Evolutionary conservation across 2,113 vertebrate genomes (phyloP).

Genomic region (Oryzias javanicus): DNA sequence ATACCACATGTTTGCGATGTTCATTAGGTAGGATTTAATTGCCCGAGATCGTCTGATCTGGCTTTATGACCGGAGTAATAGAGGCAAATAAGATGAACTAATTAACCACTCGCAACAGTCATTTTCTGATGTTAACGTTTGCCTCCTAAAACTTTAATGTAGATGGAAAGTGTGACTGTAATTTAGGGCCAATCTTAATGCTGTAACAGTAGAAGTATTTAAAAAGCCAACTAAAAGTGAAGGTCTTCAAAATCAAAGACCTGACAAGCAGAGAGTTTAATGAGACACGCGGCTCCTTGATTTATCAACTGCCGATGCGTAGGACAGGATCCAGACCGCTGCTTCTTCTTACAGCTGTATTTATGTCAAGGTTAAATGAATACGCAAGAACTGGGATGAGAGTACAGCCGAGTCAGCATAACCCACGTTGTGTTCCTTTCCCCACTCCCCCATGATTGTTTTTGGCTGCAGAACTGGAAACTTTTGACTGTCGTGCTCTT

Average conservation of each 20-base stretch:
- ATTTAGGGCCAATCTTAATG: no score
- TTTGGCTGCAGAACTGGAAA: constrained; percentile 51
- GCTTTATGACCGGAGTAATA: constrained; percentile 5
- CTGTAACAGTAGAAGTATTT: no score
- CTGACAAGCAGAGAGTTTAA: neutral
- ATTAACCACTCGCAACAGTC: no score
- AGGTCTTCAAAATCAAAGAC: neutral
- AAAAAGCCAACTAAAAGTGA: no score
- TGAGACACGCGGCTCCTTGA: neutral
- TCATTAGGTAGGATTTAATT: constrained; percentile 18
- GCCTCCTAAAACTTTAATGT: no score
- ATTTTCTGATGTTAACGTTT: no score
- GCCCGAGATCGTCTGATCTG: neutral
- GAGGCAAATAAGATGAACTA: neutral
- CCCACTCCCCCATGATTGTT: constrained; percentile 47
- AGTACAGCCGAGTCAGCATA: constrained; percentile 67
- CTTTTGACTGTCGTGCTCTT: constrained; percentile 53
- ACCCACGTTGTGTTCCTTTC: constrained; percentile 40
- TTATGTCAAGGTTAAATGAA: constrained; percentile 33
- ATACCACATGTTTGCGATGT: constrained; percentile 35
- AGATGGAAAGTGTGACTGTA: no score
- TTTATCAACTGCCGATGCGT: constrained; percentile 10
- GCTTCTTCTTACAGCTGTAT: constrained; percentile 23
- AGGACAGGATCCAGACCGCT: constrained; percentile 18
- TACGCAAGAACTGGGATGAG: constrained; percentile 47